phyloP scores from a whole-genome alignment of 2,797 vertebrate genomes.

The Periophthalmus magnuspinnatus region DNA sequence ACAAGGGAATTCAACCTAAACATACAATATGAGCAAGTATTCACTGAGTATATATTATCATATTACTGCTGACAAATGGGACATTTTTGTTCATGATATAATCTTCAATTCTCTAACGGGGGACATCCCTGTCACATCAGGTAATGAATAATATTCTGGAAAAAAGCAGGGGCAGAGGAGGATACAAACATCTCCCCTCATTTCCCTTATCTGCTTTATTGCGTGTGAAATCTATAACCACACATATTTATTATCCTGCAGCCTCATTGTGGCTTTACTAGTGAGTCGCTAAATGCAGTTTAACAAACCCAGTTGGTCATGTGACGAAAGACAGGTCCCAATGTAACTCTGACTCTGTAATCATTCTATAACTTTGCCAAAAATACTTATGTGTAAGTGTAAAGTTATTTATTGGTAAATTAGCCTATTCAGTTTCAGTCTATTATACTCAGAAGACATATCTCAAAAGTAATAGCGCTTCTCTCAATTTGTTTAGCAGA shows the following conservation, averaged over 20 bases:
- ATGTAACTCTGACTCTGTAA: background rate
- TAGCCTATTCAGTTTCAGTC: background rate
- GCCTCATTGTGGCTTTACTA: constrained; percentile 19
- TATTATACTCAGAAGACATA: background rate
- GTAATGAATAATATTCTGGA: background rate
- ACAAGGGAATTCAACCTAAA: background rate
- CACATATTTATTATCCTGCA: constrained; percentile 1
- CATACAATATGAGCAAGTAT: background rate
- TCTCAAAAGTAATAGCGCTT: background rate
- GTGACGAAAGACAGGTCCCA: background rate
- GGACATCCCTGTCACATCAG: background rate
- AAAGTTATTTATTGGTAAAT: background rate
- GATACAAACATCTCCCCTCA: background rate
- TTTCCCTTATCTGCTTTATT: constrained; percentile 5
- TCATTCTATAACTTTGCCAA: background rate
- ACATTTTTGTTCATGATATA: background rate
- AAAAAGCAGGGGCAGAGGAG: background rate
- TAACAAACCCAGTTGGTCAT: constrained; percentile 6
- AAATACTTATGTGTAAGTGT: background rate
- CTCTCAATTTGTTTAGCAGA: background rate
- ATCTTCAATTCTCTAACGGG: background rate
- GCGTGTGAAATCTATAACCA: constrained; percentile 2
- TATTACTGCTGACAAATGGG: background rate
- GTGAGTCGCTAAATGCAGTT: constrained; percentile 2
- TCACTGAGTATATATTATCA: background rate